Evolutionary conservation across 2,797 vertebrate genomes (phyloP).

Genomic region (Steatocranus sp.): DNA sequence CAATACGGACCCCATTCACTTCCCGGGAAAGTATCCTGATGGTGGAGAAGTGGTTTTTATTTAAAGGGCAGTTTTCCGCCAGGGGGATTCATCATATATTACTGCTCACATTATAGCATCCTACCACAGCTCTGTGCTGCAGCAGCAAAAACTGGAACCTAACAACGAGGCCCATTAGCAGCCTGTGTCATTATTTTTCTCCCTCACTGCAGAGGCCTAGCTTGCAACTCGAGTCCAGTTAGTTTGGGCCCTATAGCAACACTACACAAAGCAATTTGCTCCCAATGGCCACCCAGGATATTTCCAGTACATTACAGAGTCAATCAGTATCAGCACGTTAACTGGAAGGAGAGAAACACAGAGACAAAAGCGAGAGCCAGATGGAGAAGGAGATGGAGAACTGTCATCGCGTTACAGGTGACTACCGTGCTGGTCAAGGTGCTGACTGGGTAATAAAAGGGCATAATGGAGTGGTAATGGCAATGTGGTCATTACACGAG

Average conservation of each 20-base stretch:
- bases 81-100: not conserved
- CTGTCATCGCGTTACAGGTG: conserved; percentile 13
- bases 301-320: conserved; percentile 31
- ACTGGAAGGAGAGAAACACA: not conserved
- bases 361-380: not conserved
- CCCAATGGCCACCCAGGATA: conserved; percentile 34
- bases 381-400: conserved; percentile 5
- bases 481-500: conserved; percentile 6
- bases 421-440: conserved; percentile 6
- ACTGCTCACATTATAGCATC: not conserved
- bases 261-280: conserved; percentile 37
- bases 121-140: not conserved
- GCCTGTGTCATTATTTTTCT: conserved; percentile 7
- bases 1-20: not conserved
- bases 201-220: not conserved
- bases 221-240: conserved; percentile 7
- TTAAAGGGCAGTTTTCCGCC: not conserved
- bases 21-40: not conserved
- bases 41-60: not conserved
- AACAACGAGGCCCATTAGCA: conserved; percentile 18
- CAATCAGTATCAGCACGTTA: conserved; percentile 20
- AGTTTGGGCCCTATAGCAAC: conserved; percentile 20
- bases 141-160: not conserved
- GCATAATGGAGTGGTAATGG: conserved; percentile 21
- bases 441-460: conserved; percentile 36